phyloP scores from a whole-genome alignment of 2,797 vertebrate genomes.

The Chiloscyllium punctatum region DNA sequence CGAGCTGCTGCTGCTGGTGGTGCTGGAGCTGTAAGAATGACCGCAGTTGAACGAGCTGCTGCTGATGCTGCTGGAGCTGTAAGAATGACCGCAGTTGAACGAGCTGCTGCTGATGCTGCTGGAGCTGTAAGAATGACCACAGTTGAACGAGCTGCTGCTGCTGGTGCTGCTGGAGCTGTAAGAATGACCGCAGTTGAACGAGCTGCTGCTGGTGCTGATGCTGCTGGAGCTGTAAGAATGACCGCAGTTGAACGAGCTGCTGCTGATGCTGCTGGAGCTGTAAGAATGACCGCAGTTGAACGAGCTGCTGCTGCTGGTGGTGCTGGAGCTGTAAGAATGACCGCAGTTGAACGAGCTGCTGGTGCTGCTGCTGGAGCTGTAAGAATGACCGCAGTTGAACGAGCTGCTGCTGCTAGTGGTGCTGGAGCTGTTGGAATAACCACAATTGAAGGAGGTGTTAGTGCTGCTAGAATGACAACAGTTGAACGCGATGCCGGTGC shows the following conservation, averaged over 20 bases:
- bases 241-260: not conserved
- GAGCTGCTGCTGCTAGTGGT: not conserved
- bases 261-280: not conserved
- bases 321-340: not conserved
- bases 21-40: not conserved
- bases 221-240: not conserved
- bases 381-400: too few species aligned
- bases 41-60: conserved; percentile 41
- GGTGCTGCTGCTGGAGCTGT: not conserved
- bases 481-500: not conserved
- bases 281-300: not conserved
- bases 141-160: too few species aligned
- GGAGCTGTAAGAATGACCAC: conserved; percentile 48
- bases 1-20: conserved; percentile 45
- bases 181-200: not conserved
- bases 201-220: not conserved
- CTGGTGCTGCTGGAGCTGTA: not conserved
- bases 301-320: not conserved
- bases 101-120: conserved; percentile 43
- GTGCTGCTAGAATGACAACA: not conserved
- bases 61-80: conserved; percentile 37
- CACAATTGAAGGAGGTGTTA: not conserved
- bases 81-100: conserved; percentile 48
- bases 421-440: not conserved
- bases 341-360: not conserved